Percentiles rank a stretch among this genome's conserved stretches.
phyloP scores from a whole-genome alignment of 37 sponge, comb jelly and placozoan species.

The Mnemiopsis leidyi region DNA sequence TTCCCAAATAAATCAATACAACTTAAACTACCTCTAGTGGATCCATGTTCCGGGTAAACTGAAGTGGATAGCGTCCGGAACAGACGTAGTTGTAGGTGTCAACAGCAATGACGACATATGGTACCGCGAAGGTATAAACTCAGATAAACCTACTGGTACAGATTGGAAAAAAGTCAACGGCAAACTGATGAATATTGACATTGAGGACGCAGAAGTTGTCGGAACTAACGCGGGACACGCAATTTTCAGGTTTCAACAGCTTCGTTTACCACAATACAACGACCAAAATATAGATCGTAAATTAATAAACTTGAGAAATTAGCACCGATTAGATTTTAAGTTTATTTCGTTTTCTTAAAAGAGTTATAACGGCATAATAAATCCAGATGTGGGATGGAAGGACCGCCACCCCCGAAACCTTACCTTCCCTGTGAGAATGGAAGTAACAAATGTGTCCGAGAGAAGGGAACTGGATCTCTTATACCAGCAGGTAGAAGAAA shows the following conservation, averaged over 20 bases:
- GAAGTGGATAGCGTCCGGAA: conserved; percentile 1
- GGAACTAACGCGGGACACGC: not conserved
- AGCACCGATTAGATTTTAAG: no score
- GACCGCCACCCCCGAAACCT: not conserved
- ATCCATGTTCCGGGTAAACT: not conserved
- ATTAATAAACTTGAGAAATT: no score
- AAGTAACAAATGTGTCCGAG: not conserved
- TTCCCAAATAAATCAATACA: no score
- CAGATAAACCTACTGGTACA: not conserved
- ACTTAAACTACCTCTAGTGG: not conserved
- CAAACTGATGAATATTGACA: not conserved
- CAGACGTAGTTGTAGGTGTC: not conserved
- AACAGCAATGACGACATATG: not conserved
- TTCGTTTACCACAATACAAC: no score
- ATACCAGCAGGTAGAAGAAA: not conserved
- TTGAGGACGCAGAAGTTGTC: not conserved
- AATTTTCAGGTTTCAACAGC: no score
- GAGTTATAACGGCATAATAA: no score
- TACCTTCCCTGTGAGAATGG: not conserved
- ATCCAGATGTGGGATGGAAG: not conserved
- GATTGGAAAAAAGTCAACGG: not conserved
- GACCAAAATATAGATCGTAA: no score
- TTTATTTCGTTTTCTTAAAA: no score
- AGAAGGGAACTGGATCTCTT: not conserved
- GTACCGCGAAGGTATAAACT: not conserved